Percentiles rank a stretch among this genome's conserved stretches.
phyloP scores from a whole-genome alignment of 2,797 vertebrate genomes.

The Cottoperca gobio region DNA sequence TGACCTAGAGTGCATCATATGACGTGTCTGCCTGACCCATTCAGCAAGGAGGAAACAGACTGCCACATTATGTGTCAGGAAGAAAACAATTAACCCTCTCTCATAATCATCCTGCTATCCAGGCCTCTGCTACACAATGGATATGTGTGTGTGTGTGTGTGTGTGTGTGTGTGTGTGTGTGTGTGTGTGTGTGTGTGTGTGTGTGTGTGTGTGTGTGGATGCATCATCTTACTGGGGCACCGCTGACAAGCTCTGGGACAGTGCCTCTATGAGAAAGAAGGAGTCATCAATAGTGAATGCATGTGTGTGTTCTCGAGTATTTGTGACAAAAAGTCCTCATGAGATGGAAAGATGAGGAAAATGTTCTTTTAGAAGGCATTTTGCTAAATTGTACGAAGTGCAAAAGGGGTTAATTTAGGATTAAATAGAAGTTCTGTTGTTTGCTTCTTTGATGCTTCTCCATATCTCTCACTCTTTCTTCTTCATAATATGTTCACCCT shows the following conservation, averaged over 20 bases:
- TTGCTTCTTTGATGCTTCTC: background rate
- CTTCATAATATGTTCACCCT: background rate
- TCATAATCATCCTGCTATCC: constrained; percentile 17
- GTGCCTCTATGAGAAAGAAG: constrained; percentile 33
- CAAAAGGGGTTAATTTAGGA: background rate
- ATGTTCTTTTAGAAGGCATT: background rate
- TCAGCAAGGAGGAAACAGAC: constrained; percentile 65
- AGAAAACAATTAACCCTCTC: constrained; percentile 69
- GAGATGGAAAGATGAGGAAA: background rate
- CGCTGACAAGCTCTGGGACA: constrained; percentile 43
- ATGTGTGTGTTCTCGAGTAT: constrained; percentile 9
- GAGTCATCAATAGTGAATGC: constrained; percentile 27
- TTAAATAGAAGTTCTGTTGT: background rate
- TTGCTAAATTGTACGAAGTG: background rate
- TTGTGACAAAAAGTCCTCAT: constrained; percentile 2
- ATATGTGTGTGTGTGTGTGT: constrained; percentile 52
- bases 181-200: constrained; percentile 45
- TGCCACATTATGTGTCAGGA: constrained; percentile 64
- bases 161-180: constrained; percentile 42
- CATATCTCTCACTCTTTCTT: background rate
- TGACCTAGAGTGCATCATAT: constrained; percentile 45
- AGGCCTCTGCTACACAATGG: constrained; percentile 49
- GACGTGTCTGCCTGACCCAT: constrained; percentile 49
- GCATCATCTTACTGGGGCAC: constrained; percentile 11
- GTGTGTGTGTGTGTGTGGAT: constrained; percentile 54